These are phyloP conservation scores for Sturnira hondurensis DNA, from an alignment of 2,113 vertebrate species.

Conservation along the genomic window DNA sequence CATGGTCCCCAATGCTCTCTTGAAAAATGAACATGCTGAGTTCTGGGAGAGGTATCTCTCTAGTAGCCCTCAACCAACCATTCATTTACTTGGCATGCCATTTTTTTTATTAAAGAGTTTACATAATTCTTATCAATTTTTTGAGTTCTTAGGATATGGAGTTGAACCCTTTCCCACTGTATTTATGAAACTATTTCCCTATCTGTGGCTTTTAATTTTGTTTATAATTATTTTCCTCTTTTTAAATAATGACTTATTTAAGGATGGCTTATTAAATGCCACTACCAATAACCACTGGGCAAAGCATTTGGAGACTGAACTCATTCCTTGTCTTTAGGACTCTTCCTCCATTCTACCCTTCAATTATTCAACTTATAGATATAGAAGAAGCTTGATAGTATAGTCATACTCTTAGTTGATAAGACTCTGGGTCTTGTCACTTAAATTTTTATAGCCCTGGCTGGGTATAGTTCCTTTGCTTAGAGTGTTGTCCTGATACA, in stretches of 20 bases:
- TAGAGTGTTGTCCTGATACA: too few relatives aligned
- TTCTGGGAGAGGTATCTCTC: neutral
- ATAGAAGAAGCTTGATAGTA: neutral
- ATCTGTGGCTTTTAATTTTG: neutral
- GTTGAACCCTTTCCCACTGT: neutral
- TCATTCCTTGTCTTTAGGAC: neutral
- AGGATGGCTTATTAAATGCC: neutral
- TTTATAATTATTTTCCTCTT: neutral
- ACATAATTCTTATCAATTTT: neutral
- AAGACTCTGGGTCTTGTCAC: neutral
- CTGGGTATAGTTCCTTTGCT: too few relatives aligned
- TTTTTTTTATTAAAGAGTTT: neutral
- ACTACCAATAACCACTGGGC: neutral
- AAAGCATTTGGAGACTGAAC: neutral
- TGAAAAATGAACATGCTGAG: neutral
- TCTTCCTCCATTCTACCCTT: neutral
- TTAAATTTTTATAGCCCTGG: neutral
- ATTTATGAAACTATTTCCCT: neutral
- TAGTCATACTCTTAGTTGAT: neutral
- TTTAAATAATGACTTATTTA: neutral
- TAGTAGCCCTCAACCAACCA: neutral
- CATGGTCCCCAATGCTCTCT: neutral
- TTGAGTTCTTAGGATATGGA: neutral
- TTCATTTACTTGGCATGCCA: neutral
- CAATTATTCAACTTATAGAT: neutral